A percentile compares a stretch with the other conserved stretches of the same genome.
Evolutionary conservation across 2,797 vertebrate genomes (phyloP).

Genomic region (Bovichtus variegatus): DNA sequence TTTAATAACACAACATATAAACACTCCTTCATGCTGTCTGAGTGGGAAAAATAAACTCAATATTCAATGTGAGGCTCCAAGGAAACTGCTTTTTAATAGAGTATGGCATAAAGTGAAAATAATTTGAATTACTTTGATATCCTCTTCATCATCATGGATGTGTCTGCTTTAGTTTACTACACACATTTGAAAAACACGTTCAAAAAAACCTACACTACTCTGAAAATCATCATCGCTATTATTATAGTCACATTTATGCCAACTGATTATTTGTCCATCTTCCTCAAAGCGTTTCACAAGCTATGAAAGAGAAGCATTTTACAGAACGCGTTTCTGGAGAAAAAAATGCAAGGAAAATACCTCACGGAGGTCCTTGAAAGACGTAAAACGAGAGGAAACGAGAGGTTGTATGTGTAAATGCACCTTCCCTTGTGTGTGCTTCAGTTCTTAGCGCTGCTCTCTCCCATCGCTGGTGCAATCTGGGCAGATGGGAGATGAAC

Average conservation of each 20-base stretch:
- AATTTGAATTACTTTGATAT: slow-evolving; percentile 37
- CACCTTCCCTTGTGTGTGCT: slow-evolving; percentile 23
- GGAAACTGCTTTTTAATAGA: slow-evolving; percentile 61
- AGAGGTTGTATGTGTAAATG: slow-evolving; percentile 21
- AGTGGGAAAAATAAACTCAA: slow-evolving; percentile 58
- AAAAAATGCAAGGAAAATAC: slow-evolving; percentile 6
- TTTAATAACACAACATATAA: slow-evolving; percentile 80
- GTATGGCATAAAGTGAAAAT: slow-evolving; percentile 46
- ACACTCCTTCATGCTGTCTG: slow-evolving; percentile 74
- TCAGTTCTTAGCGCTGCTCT: slow-evolving; percentile 30
- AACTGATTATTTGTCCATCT: slow-evolving; percentile 36
- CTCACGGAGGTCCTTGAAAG: background rate
- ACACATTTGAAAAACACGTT: slow-evolving; percentile 24
- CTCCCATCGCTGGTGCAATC: slow-evolving; percentile 53
- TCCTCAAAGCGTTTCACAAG: slow-evolving; percentile 16
- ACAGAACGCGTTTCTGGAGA: background rate
- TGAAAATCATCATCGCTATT: slow-evolving; percentile 31
- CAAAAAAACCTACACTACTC: slow-evolving; percentile 5
- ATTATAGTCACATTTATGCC: slow-evolving; percentile 36
- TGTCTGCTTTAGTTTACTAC: slow-evolving; percentile 44
- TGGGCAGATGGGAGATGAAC: slow-evolving; percentile 48
- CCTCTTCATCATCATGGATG: slow-evolving; percentile 24
- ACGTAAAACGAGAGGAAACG: background rate
- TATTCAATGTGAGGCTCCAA: slow-evolving; percentile 57
- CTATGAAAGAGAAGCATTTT: slow-evolving; percentile 33